These are phyloP conservation scores for Bibio marci DNA, from an alignment of 2,888 invertebrate genomes.

Conservation along the genomic window DNA sequence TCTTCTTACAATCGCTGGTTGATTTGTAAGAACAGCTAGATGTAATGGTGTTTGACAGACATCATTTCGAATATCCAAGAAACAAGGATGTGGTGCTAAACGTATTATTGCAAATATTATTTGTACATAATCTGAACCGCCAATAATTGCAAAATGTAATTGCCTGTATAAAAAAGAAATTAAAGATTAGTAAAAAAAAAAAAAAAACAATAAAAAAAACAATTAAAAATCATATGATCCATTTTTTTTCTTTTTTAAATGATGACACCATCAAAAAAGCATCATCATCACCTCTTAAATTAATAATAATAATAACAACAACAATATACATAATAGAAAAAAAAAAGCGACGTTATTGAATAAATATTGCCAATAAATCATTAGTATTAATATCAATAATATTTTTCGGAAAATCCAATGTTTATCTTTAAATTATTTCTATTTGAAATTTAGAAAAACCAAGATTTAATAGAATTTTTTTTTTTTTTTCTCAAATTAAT, in stretches of 20 bases:
- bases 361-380: too few species aligned
- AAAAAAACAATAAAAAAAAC: constrained; percentile 6
- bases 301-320: too few species aligned
- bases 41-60: constrained; percentile 70
- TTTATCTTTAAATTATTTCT: too few species aligned
- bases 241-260: too few species aligned
- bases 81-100: constrained; percentile 56
- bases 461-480: background rate
- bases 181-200: constrained; percentile 5
- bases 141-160: constrained; percentile 70
- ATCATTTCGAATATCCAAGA: constrained; percentile 67
- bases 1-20: constrained; percentile 55
- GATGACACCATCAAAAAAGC: too few species aligned
- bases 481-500: constrained; percentile 5
- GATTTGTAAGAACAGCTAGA: constrained; percentile 62
- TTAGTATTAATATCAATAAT: too few species aligned
- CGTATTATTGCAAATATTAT: constrained; percentile 57
- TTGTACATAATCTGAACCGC: constrained; percentile 45
- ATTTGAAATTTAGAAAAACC: background rate
- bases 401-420: too few species aligned
- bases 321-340: too few species aligned
- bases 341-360: too few species aligned
- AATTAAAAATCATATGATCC: background rate
- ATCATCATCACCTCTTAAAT: too few species aligned
- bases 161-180: constrained; percentile 41